Base-by-base conservation (phyloP, 2,888 invertebrate species). In the Argynnis bischoffii region DNA sequence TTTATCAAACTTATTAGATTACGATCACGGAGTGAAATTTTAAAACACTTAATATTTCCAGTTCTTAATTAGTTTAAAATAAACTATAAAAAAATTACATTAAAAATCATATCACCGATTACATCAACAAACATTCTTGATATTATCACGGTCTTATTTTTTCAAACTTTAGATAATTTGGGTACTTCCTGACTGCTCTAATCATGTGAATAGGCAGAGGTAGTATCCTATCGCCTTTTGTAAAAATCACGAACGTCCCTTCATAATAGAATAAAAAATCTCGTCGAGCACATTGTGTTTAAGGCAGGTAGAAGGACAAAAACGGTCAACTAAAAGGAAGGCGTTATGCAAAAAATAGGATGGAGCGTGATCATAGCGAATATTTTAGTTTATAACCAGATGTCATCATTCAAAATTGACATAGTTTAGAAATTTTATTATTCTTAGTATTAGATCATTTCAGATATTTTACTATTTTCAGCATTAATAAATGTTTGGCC, bases 141-240 rank as follows among this genome's bases (percentile, higher is more conserved):
- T 59, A n/a, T 46, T 48, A 48, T 59, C 57, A 14, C 35, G 51
- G 51, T 35, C 31, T 16, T 61, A 61, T 18, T 50, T 61, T 61
- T 61, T 69, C 67, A 8, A 26, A 8, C 35, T 65, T 46, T 55
- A 72, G 67, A 66, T 74, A 70, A 69, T 75, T 74, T 71, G 72
- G 74, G 82, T 83, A 85, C 88, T 87, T 89, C 87, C 87, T 86
- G 82, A 83, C 82, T 80, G 79, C 82, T 80, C 81, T 80, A 83
- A 87, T 86, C 87, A 84, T 81, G 78, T 78, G 82, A 81, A 90
- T 85, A 87, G 57, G 46, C 56, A 18, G 88, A 86, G 77, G 82
- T 84, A 83, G 86, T 87, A 91, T 90, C 89, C 91, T 92, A 92
- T 91, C 90, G 90, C 88, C 88, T 86, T n/a, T 84, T 83, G 81